Evolutionary conservation across 1,140 invertebrate species (phyloP).

Genomic region (Neuroterus valhalla): DNA sequence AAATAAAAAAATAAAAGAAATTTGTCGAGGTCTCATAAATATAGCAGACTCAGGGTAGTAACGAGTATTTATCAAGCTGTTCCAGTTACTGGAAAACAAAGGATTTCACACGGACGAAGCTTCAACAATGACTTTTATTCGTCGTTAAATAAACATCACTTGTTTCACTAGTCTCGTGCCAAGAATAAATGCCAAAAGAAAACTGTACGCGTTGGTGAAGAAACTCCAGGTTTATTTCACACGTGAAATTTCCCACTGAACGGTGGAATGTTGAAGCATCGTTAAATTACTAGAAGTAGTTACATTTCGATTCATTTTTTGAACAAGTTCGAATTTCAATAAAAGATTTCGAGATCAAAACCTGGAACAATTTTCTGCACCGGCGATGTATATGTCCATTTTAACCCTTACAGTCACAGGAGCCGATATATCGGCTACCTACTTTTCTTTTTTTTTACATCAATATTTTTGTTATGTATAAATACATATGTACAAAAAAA

Average conservation of each 20-base stretch:
- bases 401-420: too few species aligned
- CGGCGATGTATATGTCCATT: too few species aligned
- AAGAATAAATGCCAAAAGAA: neutral
- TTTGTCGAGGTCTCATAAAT: constrained; percentile 11
- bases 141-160: neutral
- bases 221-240: neutral
- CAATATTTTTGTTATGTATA: too few species aligned
- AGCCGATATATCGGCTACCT: too few species aligned
- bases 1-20: neutral
- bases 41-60: neutral
- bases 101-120: neutral
- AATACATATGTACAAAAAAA: too few species aligned
- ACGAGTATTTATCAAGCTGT: constrained; percentile 15
- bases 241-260: neutral
- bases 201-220: neutral
- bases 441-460: too few species aligned
- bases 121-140: neutral
- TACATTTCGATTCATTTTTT: too few species aligned
- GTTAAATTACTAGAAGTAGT: too few species aligned
- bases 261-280: too few species aligned
- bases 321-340: too few species aligned
- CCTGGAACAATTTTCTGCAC: too few species aligned
- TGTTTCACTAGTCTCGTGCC: neutral
- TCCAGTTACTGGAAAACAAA: neutral
- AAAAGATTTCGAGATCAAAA: too few species aligned